Evolutionary conservation across 2,797 vertebrate genomes (phyloP).

Genomic region (Siniperca obscura): DNA sequence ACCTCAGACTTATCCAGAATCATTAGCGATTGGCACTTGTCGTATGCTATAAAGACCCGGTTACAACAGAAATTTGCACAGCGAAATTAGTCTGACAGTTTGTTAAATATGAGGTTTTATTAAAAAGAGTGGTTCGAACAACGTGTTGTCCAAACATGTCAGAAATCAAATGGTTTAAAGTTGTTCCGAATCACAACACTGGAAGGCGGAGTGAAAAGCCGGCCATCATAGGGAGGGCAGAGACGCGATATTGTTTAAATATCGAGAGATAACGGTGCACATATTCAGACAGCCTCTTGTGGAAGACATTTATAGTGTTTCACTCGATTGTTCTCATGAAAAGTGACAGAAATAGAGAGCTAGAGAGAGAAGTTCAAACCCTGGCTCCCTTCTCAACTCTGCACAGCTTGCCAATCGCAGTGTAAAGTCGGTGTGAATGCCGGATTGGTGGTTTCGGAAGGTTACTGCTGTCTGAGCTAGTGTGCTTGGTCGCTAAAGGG

Average conservation of each 20-base stretch:
- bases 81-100: not conserved
- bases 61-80: not conserved
- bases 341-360: not conserved
- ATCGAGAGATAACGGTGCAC: not conserved
- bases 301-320: not conserved
- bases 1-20: slow-evolving; percentile 4
- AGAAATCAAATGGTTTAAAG: not conserved
- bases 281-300: not conserved
- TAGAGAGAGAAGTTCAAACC: too few species aligned
- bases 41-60: not conserved
- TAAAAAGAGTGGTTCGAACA: not conserved
- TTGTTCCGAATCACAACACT: not conserved
- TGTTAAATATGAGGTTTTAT: not conserved
- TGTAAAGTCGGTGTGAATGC: too few species aligned
- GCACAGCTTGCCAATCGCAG: too few species aligned
- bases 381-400: too few species aligned
- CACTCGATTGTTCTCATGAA: not conserved
- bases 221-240: not conserved
- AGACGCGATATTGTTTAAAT: not conserved
- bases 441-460: too few species aligned
- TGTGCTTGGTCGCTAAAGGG: not conserved
- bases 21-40: not conserved
- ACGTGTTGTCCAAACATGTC: not conserved
- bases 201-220: not conserved
- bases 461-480: too few species aligned